Percentiles rank a stretch among this genome's conserved stretches.
These are phyloP conservation scores for Trissolcus japonicus DNA, from an alignment of 2,888 invertebrate species.

Conservation along the genomic window DNA sequence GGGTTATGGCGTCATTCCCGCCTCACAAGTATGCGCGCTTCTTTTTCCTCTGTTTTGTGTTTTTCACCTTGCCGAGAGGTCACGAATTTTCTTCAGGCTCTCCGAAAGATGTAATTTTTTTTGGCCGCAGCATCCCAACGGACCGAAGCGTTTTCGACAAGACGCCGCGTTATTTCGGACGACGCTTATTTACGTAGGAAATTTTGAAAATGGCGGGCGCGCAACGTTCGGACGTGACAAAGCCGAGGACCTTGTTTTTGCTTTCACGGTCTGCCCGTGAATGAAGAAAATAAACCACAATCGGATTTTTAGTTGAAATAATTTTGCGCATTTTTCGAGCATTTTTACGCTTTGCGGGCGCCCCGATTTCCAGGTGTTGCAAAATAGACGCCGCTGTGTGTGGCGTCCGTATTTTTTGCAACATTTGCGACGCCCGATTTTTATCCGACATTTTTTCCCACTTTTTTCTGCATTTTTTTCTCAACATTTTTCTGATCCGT, in stretches of 20 bases:
- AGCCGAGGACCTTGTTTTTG: conserved; percentile 9
- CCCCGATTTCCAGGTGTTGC: conserved; percentile 12
- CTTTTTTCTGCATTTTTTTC: conserved; percentile 14
- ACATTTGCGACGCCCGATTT: background rate
- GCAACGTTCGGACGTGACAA: conserved; percentile 59
- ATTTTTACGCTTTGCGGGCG: conserved; percentile 8
- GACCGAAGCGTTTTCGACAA: background rate
- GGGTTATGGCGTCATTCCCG: conserved; percentile 25
- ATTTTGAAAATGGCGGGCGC: conserved; percentile 75
- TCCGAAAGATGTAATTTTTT: background rate
- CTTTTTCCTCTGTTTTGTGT: too few species aligned
- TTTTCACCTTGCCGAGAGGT: conserved; percentile 1
- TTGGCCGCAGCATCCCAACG: background rate
- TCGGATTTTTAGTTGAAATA: conserved; percentile 4
- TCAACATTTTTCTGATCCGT: background rate
- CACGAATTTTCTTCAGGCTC: background rate
- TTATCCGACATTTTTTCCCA: background rate
- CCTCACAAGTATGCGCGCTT: conserved; percentile 4
- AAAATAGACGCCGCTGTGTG: conserved; percentile 22
- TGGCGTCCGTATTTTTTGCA: background rate
- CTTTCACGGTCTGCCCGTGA: background rate
- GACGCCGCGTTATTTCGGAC: conserved; percentile 23
- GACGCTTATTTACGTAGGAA: conserved; percentile 59
- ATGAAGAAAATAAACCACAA: background rate
- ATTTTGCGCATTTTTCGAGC: conserved; percentile 15